phyloP scores from a whole-genome alignment of 2,113 vertebrate genomes.

The Scomber colias region DNA sequence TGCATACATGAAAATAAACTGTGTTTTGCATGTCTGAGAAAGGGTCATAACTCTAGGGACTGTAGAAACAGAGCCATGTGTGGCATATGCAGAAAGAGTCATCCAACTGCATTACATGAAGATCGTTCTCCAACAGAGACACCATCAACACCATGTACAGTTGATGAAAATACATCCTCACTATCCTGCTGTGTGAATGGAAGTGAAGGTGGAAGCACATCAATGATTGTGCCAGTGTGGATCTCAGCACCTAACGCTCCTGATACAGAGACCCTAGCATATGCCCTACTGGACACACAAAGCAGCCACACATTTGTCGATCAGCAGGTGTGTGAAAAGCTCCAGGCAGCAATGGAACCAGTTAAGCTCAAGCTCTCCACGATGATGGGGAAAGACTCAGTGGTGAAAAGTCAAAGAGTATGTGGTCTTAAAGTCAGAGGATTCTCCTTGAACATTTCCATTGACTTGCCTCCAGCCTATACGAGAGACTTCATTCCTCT shows the following conservation, averaged over 20 bases:
- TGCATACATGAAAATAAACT: constrained; percentile 6
- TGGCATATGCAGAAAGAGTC: neutral
- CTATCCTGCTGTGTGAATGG: neutral
- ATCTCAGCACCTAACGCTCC: neutral
- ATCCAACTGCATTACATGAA: constrained; percentile 23
- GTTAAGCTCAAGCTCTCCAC: constrained; percentile 25
- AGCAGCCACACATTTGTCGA: constrained; percentile 23
- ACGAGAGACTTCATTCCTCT: constrained; percentile 11
- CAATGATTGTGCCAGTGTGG: constrained; percentile 40
- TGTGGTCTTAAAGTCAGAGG: constrained; percentile 4
- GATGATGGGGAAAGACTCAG: constrained; percentile 5
- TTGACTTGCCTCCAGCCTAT: constrained; percentile 11
- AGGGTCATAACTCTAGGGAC: constrained; percentile 1
- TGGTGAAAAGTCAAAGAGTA: neutral
- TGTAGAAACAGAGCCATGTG: neutral
- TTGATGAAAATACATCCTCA: neutral
- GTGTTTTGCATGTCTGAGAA: constrained; percentile 16
- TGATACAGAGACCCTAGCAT: constrained; percentile 15
- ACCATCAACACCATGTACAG: neutral
- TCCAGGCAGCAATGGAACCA: constrained; percentile 1
- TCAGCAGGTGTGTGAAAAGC: neutral
- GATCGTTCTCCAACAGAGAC: neutral
- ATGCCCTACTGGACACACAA: constrained; percentile 27
- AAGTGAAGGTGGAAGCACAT: neutral
- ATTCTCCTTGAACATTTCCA: constrained; percentile 1